Conservation (phyloP, 2,113 vertebrate genomes). For the Solenodon paradoxus region DNA sequence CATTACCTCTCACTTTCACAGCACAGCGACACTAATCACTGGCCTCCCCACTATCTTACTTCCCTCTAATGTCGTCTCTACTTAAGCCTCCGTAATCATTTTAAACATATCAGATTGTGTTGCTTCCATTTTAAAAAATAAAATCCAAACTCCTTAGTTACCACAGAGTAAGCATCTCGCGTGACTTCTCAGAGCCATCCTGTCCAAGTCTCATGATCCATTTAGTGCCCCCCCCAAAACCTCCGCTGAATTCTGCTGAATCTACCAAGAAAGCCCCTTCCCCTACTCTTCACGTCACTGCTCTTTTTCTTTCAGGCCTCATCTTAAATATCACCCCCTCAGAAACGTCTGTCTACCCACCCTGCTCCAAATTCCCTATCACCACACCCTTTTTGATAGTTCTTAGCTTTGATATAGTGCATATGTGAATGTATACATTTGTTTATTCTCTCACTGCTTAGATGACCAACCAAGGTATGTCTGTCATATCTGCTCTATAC, state of each 20-base stretch:
- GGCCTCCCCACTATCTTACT: background rate
- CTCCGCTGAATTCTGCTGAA: background rate
- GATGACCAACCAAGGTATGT: background rate
- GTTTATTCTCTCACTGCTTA: background rate
- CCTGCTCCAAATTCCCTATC: background rate
- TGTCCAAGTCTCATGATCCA: background rate
- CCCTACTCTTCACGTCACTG: background rate
- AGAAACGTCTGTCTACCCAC: background rate
- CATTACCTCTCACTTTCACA: background rate
- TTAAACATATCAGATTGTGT: background rate
- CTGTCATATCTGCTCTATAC: fast-evolving
- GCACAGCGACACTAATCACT: background rate
- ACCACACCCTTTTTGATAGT: background rate
- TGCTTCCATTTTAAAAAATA: background rate
- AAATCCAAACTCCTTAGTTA: background rate
- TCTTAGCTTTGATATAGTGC: background rate
- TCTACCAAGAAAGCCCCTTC: background rate
- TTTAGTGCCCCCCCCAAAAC: background rate
- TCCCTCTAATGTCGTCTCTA: background rate
- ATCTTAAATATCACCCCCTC: background rate
- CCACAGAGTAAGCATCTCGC: too few species aligned
- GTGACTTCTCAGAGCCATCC: background rate
- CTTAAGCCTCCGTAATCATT: background rate
- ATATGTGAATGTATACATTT: fast-evolving
- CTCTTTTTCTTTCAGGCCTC: background rate